Evolutionary conservation across 2,113 vertebrate species (phyloP).

Genomic region (Nothobranchius kuhntae): DNA sequence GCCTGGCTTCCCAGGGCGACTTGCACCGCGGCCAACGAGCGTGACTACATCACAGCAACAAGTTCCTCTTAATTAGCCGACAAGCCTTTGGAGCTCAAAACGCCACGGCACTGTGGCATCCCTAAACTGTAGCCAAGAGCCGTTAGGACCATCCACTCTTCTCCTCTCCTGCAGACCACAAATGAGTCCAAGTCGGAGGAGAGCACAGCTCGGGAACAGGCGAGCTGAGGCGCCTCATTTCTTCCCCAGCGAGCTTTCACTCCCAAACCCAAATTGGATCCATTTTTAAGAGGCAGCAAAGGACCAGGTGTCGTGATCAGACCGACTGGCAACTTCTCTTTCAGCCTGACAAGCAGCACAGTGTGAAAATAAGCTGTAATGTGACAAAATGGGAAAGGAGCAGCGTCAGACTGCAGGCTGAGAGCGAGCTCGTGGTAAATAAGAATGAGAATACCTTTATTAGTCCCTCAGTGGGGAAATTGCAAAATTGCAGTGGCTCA

Average conservation of each 20-base stretch:
- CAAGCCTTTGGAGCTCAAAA: slow-evolving; percentile 43
- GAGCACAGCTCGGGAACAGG: slow-evolving; percentile 40
- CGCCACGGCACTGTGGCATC: slow-evolving; percentile 5
- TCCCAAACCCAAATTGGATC: slow-evolving; percentile 58
- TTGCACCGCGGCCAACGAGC: slow-evolving; percentile 27
- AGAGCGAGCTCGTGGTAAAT: slow-evolving; percentile 38
- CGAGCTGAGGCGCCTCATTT: slow-evolving; percentile 51
- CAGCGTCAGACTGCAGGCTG: slow-evolving; percentile 34
- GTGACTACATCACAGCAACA: slow-evolving; percentile 44
- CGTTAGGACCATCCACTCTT: slow-evolving; percentile 20
- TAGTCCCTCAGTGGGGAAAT: too few species aligned
- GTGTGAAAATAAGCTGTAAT: slow-evolving; percentile 61
- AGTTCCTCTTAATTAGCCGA: slow-evolving; percentile 50
- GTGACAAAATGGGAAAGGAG: slow-evolving; percentile 50
- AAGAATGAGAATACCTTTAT: too few species aligned
- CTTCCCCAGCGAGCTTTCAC: slow-evolving; percentile 44
- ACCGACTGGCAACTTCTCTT: slow-evolving; percentile 43
- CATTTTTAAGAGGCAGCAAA: slow-evolving; percentile 53
- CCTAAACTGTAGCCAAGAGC: slow-evolving; percentile 29
- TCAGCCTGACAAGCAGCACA: slow-evolving; percentile 17
- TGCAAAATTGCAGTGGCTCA: too few species aligned
- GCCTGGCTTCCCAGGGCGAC: slow-evolving; percentile 25
- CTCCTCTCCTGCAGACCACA: slow-evolving; percentile 45
- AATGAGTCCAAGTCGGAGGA: slow-evolving; percentile 52
- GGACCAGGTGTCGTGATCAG: slow-evolving; percentile 43